phyloP scores from a whole-genome alignment of 2,113 vertebrate species.

The Kryptolebias marmoratus region DNA sequence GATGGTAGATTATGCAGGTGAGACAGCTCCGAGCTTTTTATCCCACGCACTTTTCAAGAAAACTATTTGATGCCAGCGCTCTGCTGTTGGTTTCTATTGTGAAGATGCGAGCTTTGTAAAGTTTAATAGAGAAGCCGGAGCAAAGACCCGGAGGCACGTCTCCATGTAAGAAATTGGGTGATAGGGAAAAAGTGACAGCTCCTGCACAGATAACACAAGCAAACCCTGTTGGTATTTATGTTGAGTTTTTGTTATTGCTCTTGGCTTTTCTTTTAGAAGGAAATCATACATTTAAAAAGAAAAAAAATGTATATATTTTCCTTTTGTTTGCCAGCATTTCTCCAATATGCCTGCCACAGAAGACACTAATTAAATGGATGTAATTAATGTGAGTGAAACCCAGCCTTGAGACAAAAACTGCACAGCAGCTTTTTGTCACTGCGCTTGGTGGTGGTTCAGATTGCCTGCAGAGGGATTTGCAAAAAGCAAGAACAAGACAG shows the following conservation, averaged over 20 bases:
- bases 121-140: constrained; percentile 33
- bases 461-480: constrained; percentile 53
- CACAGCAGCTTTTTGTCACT: constrained; percentile 39
- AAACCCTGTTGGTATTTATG: constrained; percentile 34
- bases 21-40: constrained; percentile 63
- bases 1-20: constrained; percentile 68
- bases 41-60: constrained; percentile 53
- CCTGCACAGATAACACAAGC: constrained; percentile 28
- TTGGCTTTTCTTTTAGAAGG: constrained; percentile 34
- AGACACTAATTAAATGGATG: constrained; percentile 62
- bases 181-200: constrained; percentile 32
- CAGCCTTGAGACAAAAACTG: constrained; percentile 36
- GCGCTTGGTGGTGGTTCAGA: constrained; percentile 12
- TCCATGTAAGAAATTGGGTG: constrained; percentile 28
- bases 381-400: constrained; percentile 61
- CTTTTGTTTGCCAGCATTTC: constrained; percentile 27
- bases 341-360: constrained; percentile 38
- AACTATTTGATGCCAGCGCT: constrained; percentile 30
- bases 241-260: constrained; percentile 27
- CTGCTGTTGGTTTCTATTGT: constrained; percentile 27
- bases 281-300: constrained; percentile 24
- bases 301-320: constrained; percentile 7
- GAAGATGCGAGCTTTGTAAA: constrained; percentile 35
- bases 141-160: constrained; percentile 17
- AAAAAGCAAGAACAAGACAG: constrained; percentile 34